A percentile compares a stretch with the other conserved stretches of the same genome.
These are phyloP conservation scores for Gonocerus acuteangulatus DNA, from an alignment of 2,888 invertebrate species.

Conservation along the genomic window DNA sequence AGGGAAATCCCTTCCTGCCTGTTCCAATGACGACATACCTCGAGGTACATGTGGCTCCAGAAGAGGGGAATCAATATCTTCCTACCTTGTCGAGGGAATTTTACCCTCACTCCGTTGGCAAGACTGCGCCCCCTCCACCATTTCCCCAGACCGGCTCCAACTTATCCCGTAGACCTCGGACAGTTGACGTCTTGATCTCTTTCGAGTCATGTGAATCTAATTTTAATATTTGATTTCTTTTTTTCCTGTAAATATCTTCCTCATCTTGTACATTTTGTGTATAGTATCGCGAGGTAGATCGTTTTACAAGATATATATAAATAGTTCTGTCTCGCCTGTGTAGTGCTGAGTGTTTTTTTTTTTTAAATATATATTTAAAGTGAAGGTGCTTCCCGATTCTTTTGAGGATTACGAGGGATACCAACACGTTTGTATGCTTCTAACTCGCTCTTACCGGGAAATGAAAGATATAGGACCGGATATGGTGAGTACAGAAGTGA, in stretches of 20 bases:
- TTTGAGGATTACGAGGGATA: constrained; percentile 20
- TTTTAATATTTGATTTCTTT: neutral
- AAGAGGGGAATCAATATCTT: constrained; percentile 12
- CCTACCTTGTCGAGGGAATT: constrained; percentile 8
- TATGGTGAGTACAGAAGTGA: constrained; percentile 53
- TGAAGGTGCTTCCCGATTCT: constrained; percentile 10
- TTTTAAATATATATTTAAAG: neutral
- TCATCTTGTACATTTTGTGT: neutral
- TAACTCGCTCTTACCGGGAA: constrained; percentile 46
- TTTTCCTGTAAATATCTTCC: constrained; percentile 6
- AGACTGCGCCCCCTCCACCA: constrained; percentile 2
- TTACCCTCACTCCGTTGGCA: constrained; percentile 4
- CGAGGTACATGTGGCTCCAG: too few relatives aligned
- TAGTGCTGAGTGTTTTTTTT: constrained; percentile 1
- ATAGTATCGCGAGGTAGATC: neutral
- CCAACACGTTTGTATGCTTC: constrained; percentile 36
- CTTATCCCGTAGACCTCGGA: constrained; percentile 16
- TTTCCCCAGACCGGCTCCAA: constrained; percentile 12
- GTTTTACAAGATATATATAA: neutral
- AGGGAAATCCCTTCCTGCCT: too few relatives aligned
- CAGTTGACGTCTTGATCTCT: constrained; percentile 3
- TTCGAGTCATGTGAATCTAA: constrained; percentile 11
- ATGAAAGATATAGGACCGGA: constrained; percentile 76
- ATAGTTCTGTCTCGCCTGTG: neutral
- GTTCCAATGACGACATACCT: too few relatives aligned